Base-by-base conservation (phyloP, 2,113 vertebrate species). In the Orthochromis malagaraziensis region DNA sequence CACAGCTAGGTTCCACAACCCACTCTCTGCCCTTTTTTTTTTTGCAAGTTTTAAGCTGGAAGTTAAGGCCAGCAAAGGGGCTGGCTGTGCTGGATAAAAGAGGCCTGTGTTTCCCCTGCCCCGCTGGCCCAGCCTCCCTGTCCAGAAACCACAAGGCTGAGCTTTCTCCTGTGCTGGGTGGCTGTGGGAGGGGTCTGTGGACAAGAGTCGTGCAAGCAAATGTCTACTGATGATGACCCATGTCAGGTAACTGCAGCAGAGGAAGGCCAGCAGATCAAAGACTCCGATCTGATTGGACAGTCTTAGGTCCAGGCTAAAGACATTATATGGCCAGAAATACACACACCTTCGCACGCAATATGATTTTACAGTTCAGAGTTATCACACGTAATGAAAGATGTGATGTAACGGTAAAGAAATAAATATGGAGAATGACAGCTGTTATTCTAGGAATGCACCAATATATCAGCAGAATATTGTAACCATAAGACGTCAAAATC, bases 71-170 rank as follows among this genome's bases (percentile, higher is more conserved):
- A 75, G 94, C 82, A 8, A 51, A 90, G 93, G 91, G 90, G 83
- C 86, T 55, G 90, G 89, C 87, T 87, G 75, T 13, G 81, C 83
- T 86, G 88, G 88, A 96, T 96, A 95, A 97, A 96, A 95, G 94
- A 81, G 91, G 84, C 89, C 93, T 94, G 95, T 97, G 96, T 96
- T 93, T 94, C 94, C 42, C 60, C 89, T 92, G 86, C 87, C 84
- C 87, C 81, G 75, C 60, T 11, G 58, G 93, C 89, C 87, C 93
- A 83, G 90, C 94, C 93, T 94, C 93, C 88, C 84, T 84, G 90
- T 93, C 92, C 92, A 88, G 88, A 95, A 91, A 94, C 93, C 94
- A 96, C 95, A 96, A 96, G 95, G 93, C 94, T 89, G 87, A 92
- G 94, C 95, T 95, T 95, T 95, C 93, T 95, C 87, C 90, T 91